Percentiles rank a stretch among this genome's conserved stretches.
Conservation (phyloP, 2,113 vertebrate genomes). For the Coreoperca whiteheadi region DNA sequence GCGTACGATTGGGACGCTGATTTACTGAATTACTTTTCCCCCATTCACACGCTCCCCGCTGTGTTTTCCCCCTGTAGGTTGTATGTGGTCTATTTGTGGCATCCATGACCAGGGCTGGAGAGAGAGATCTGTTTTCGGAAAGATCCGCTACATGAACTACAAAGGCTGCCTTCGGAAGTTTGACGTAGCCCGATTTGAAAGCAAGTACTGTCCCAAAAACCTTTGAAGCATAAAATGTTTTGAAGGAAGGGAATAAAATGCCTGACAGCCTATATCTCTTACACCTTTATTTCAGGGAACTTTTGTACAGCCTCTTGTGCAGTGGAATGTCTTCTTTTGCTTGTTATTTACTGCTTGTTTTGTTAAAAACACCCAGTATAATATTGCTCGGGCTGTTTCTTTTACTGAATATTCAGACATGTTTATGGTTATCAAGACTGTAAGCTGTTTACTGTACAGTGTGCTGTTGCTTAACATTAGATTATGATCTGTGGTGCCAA, state of each 20-base stretch:
- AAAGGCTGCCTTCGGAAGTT: constrained; percentile 93
- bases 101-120: constrained; percentile 92
- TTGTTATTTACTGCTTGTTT: constrained; percentile 1
- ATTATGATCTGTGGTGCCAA: background rate
- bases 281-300: constrained; percentile 12
- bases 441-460: background rate
- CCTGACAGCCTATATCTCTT: background rate
- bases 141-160: constrained; percentile 95
- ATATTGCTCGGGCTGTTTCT: background rate
- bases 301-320: background rate
- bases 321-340: background rate
- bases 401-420: background rate
- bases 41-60: rapidly evolving
- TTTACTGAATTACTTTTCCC: background rate
- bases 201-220: constrained; percentile 76
- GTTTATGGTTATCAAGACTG: background rate
- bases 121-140: constrained; percentile 88
- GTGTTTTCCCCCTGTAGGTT: constrained; percentile 78
- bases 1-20: background rate
- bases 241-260: background rate
- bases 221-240: constrained; percentile 25
- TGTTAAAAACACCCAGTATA: background rate
- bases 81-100: constrained; percentile 94
- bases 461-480: background rate
- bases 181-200: constrained; percentile 86